Percentiles rank a stretch among this genome's conserved stretches.
Conservation (phyloP, 2,797 vertebrate species). For the Sebastes itinus region DNA sequence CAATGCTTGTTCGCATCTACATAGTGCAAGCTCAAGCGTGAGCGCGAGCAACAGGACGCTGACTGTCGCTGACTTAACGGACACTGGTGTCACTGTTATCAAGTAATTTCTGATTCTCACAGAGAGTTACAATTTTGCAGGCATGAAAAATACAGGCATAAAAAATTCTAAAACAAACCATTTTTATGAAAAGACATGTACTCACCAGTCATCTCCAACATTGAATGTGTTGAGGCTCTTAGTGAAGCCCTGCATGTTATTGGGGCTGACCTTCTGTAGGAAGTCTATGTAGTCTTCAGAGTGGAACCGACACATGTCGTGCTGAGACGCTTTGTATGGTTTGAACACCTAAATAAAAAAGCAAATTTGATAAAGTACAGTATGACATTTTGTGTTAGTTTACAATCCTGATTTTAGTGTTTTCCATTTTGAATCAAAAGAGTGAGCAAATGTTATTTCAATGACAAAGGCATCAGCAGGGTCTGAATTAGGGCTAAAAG, state of each 20-base stretch:
- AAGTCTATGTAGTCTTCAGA: conserved; percentile 99
- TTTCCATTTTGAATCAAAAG: not conserved
- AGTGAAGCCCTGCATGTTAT: conserved; percentile 99
- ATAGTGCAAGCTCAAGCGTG: no score
- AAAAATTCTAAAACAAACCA: not conserved
- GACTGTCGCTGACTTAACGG: no score
- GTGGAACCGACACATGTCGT: conserved; percentile 99
- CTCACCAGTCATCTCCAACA: conserved; percentile 98
- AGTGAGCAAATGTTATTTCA: not conserved
- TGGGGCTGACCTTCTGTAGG: conserved; percentile 97
- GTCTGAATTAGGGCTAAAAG: not conserved
- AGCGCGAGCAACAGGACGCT: no score
- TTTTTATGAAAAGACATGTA: not conserved
- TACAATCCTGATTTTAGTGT: not conserved
- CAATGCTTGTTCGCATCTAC: no score
- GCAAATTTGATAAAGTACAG: no score
- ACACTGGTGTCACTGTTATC: no score
- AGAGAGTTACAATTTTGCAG: not conserved
- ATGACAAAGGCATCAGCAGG: not conserved
- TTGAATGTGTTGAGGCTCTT: conserved; percentile 99
- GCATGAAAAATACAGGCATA: no score
- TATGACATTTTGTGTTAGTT: not conserved
- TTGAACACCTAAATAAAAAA: conserved; percentile 90
- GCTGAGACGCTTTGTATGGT: conserved; percentile 97
- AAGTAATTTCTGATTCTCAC: no score